Percentiles rank a stretch among this genome's conserved stretches.
Conservation (phyloP, 2,888 invertebrate species). For the Saturnia japonica region DNA sequence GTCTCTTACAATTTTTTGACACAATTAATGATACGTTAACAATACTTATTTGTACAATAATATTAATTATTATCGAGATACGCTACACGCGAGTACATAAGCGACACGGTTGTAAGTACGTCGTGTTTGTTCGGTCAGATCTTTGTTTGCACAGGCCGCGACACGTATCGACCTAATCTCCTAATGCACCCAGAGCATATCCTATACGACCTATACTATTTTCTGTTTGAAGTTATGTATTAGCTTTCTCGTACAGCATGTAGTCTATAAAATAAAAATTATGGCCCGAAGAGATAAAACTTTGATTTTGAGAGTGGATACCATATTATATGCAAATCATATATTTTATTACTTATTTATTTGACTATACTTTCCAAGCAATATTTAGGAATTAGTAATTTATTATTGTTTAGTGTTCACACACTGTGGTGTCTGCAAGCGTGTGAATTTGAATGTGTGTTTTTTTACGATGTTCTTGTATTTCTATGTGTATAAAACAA, state of each 20-base stretch:
- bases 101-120: not conserved
- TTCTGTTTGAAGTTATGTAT: not conserved
- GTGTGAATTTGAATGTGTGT: no score
- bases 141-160: not conserved
- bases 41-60: not conserved
- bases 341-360: no score
- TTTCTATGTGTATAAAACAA: no score
- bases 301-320: not conserved
- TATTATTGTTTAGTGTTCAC: no score
- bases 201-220: not conserved
- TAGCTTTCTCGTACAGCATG: not conserved
- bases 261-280: not conserved
- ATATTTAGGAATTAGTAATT: not conserved
- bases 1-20: not conserved
- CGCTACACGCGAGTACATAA: not conserved
- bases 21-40: not conserved
- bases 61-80: not conserved
- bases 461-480: no score
- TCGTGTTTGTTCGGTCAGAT: not conserved
- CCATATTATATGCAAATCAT: no score
- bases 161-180: conserved; percentile 9
- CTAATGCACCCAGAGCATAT: not conserved
- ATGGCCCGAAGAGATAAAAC: not conserved
- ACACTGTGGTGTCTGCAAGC: no score
- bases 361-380: no score